These are phyloP conservation scores for Epizoanthus stellaris DNA, from an alignment of 92 coral and sea anemone genomes.

Conservation along the genomic window DNA sequence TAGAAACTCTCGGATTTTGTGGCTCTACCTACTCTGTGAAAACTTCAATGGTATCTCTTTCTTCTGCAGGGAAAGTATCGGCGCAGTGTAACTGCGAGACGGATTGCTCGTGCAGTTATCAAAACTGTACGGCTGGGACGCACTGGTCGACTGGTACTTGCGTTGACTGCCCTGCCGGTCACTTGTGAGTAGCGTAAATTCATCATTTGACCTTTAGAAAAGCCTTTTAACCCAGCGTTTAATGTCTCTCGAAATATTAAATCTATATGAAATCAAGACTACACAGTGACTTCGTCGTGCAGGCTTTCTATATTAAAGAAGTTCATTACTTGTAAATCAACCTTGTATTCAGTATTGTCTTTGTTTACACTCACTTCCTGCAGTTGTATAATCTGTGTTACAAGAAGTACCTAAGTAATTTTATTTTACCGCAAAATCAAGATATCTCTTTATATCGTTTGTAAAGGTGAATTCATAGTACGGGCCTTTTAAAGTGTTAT, in stretches of 20 bases:
- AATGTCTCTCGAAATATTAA: neutral
- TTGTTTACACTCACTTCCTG: slow-evolving; percentile 37
- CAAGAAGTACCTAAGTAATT: too few relatives aligned
- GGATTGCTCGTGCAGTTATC: slow-evolving; percentile 85
- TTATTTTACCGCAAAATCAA: slow-evolving; percentile 13
- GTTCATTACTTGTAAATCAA: too few relatives aligned
- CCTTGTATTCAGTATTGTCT: neutral
- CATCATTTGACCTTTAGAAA: neutral
- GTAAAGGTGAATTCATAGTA: neutral
- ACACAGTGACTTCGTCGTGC: neutral
- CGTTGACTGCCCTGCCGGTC: slow-evolving; percentile 93
- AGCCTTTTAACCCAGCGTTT: neutral
- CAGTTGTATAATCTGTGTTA: neutral
- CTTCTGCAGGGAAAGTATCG: slow-evolving; percentile 54
- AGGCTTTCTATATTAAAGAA: neutral
- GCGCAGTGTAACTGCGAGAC: slow-evolving; percentile 86
- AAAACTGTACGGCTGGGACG: slow-evolving; percentile 89
- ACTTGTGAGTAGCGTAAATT: slow-evolving; percentile 76
- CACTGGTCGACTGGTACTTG: slow-evolving; percentile 88
- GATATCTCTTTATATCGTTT: neutral
- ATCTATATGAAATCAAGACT: neutral
- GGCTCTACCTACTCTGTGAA: neutral
- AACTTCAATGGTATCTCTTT: neutral
- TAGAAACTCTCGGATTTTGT: neutral
- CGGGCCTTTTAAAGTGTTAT: too few relatives aligned